Conservation (phyloP, 2,113 vertebrate genomes). For the Eulemur rufifrons region DNA sequence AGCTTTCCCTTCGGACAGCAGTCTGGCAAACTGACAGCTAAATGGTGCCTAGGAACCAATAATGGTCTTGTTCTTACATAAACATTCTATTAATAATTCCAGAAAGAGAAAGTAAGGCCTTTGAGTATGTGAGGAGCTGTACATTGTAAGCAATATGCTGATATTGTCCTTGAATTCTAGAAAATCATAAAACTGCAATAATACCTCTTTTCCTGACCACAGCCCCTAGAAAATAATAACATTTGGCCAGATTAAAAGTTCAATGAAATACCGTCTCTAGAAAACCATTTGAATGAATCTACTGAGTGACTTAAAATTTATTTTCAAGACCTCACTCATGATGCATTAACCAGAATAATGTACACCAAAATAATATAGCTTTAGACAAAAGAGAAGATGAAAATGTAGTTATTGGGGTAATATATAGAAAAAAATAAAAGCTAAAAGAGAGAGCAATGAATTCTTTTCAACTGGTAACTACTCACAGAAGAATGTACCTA, state of each 20-base stretch:
- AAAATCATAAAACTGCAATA: not conserved
- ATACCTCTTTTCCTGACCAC: not conserved
- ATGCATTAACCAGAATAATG: slow-evolving; percentile 4
- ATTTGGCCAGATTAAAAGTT: not conserved
- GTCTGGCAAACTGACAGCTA: not conserved
- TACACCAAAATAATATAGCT: not conserved
- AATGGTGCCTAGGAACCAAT: not conserved
- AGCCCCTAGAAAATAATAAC: not conserved
- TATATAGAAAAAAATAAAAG: not conserved
- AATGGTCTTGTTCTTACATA: not conserved
- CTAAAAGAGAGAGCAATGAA: not conserved
- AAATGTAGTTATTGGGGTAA: not conserved
- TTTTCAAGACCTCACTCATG: not conserved
- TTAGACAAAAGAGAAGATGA: not conserved
- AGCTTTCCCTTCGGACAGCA: not conserved
- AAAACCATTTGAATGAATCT: not conserved
- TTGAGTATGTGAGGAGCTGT: not conserved
- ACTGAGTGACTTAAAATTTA: not conserved
- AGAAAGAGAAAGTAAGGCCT: not conserved
- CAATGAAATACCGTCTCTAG: not conserved
- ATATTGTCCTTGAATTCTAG: not conserved
- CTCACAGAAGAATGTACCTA: not conserved
- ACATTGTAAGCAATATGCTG: not conserved
- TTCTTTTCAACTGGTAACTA: not conserved
- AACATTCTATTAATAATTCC: not conserved